Base-by-base conservation (phyloP, 2,888 invertebrate species). In the Leptinotarsa rubiginosa region DNA sequence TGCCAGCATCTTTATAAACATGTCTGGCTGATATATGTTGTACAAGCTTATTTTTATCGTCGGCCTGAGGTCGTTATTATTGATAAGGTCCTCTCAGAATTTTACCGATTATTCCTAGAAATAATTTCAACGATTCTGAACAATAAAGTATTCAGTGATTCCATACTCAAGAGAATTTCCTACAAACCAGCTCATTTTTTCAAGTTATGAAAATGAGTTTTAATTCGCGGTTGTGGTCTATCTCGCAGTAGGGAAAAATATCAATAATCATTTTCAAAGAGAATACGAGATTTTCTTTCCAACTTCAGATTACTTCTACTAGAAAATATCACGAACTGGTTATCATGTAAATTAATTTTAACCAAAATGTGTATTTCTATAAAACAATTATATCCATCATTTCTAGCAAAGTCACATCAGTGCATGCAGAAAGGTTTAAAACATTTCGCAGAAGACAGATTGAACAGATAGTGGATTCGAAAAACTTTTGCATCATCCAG, bases 401-500 rank as follows among this genome's bases (percentile, higher is more conserved):
- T 56, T 56, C 20, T 13, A 56, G 22, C 22, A 20, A n/a, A 56
- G 20, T 10, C 15, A 13, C 22, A 54, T 54, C 50, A n/a, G 50
- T n/a, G 20, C 13, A 22, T 22, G 20, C 54, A 56, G 54, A 2
- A 56, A 10, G 12, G 22, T 22, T 56, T 15, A 22, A 22, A 13
- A 5, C 22, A 20, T 5, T 56, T 56, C 56, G 56, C 56, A 56
- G 56, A 56, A 56, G 12, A 20, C 20, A 56, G 56, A 56, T 56
- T 22, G 13, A 22, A 25, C 22, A 15, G 56, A 56, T 56, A 56
- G 22, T 13, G 15, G 20, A 56, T 56, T 56, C 62, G 41, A 41
- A 41, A 62, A 62, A 62, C 18, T 62, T 41, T 41, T 31, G 16
- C 62, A 31, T 62, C 62, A 62, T 62, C 62, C n/a, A 25, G 31